These are phyloP conservation scores for Thalassaphorura encarpata DNA, from an alignment of 1,140 invertebrate species.

Conservation along the genomic window DNA sequence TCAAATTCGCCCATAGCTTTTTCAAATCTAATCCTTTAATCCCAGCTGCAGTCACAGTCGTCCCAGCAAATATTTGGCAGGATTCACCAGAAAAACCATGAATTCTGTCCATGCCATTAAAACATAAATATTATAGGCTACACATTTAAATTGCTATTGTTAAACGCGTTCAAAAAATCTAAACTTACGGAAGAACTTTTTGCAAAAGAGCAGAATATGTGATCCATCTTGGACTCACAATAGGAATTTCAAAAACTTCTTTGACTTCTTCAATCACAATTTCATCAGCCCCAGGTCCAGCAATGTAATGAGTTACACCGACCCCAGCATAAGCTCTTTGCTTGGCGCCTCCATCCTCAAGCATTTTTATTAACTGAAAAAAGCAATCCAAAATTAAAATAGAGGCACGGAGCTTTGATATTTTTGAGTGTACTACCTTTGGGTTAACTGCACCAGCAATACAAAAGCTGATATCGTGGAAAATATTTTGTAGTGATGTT, in stretches of 20 bases:
- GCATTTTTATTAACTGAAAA: slow-evolving; percentile 60
- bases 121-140: slow-evolving; percentile 1
- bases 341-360: slow-evolving; percentile 73
- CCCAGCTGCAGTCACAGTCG: slow-evolving; percentile 7
- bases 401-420: not conserved
- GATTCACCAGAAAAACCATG: slow-evolving; percentile 21
- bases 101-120: slow-evolving; percentile 11
- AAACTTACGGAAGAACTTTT: slow-evolving; percentile 51
- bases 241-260: slow-evolving; percentile 79
- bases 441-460: not conserved
- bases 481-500: too few species aligned
- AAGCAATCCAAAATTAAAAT: slow-evolving; percentile 8
- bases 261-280: slow-evolving; percentile 70
- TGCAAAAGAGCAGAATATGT: slow-evolving; percentile 55
- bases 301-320: slow-evolving; percentile 78
- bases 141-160: not conserved
- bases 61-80: slow-evolving; percentile 16
- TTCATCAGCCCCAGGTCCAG: slow-evolving; percentile 64
- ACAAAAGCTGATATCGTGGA: too few species aligned
- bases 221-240: slow-evolving; percentile 72
- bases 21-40: slow-evolving; percentile 24
- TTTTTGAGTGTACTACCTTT: not conserved
- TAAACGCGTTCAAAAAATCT: not conserved
- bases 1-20: slow-evolving; percentile 17
- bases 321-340: slow-evolving; percentile 71